Evolutionary conservation across 2,797 vertebrate genomes (phyloP), one percentile per base, ranked within the genome.

Genomic region (Anolis apletophallus): DNA sequence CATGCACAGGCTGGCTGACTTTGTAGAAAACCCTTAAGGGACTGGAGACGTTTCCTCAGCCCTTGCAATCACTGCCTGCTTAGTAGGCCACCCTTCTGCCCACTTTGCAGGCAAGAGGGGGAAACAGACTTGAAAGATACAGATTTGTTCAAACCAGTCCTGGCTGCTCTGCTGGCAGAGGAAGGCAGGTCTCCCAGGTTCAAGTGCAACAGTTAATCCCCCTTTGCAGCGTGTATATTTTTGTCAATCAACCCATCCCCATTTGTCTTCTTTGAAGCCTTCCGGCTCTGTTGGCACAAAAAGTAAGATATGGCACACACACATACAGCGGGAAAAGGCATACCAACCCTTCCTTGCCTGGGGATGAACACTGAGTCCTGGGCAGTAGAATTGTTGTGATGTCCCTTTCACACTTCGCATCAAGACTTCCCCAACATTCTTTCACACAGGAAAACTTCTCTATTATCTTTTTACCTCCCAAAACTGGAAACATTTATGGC

Each of bases 191-290:
- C 32, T 32, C 29, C 17, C 19, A 11, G 16, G n/a, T 59, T 46
- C 50, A 71, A 71, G 40, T 13, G 29, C 57, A n/a, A 36, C n/a
- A 19, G 52, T 40, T 76, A 82, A 82, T 87, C 61, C 61, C 61
- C 26, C 19, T 26, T 32, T 40, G 72, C 67, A 52, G 34, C 10
- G 14, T 34, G 55, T 7, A 23, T 29, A 57, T 11, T 59, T 61
- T 78, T 78, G 74, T 72, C 86, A 72, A 34, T 72, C 81, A 83
- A 83, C 74, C n/a, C 50, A 78, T 72, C 29, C 21, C 32, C 80
- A n/a, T 77, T 59, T 72, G 67, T 72, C 40, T 87, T 59, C 74
- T 83, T 83, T 83, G 86, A 87, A 79, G 64, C 64, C 36, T 57
- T 19, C 67, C 36, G 21, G 67, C 86, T 87, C 29, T 54, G 73